phyloP scores from a whole-genome alignment of 2,113 vertebrate species.

The Melozone crissalis region DNA sequence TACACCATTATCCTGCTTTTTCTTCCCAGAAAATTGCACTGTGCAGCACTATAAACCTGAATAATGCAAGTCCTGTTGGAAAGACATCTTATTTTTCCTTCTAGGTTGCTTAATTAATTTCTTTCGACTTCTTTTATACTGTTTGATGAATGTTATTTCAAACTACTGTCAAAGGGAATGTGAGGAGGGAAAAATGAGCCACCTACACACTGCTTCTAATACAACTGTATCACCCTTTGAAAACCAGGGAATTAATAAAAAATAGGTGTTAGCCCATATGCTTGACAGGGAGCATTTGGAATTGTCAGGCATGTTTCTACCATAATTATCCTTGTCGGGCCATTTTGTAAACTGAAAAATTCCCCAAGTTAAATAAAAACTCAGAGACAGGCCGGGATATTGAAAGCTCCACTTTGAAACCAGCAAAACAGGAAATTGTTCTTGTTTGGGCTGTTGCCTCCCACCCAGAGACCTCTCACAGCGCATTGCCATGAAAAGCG shows the following conservation, averaged over 20 bases:
- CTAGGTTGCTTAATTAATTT: constrained; percentile 25
- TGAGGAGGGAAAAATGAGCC: constrained; percentile 28
- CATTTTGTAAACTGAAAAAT: background rate
- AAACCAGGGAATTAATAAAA: constrained; percentile 44
- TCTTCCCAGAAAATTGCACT: background rate
- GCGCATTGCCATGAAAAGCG: background rate
- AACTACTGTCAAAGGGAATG: constrained; percentile 6
- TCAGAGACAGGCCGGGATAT: background rate
- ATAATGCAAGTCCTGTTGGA: background rate
- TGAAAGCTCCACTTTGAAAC: background rate
- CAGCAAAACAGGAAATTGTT: background rate
- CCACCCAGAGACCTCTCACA: background rate
- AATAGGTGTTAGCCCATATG: background rate
- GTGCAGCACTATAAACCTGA: background rate
- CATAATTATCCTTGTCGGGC: background rate
- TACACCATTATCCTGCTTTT: background rate
- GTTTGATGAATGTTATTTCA: constrained; percentile 46
- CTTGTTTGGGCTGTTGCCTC: background rate
- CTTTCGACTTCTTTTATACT: background rate
- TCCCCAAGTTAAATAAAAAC: background rate
- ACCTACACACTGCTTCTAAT: background rate
- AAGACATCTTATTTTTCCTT: background rate
- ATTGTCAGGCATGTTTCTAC: background rate
- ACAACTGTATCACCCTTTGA: background rate
- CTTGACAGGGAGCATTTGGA: constrained; percentile 16